These are phyloP conservation scores for Metalampra italica DNA, from an alignment of 2,888 invertebrate species.

Conservation along the genomic window DNA sequence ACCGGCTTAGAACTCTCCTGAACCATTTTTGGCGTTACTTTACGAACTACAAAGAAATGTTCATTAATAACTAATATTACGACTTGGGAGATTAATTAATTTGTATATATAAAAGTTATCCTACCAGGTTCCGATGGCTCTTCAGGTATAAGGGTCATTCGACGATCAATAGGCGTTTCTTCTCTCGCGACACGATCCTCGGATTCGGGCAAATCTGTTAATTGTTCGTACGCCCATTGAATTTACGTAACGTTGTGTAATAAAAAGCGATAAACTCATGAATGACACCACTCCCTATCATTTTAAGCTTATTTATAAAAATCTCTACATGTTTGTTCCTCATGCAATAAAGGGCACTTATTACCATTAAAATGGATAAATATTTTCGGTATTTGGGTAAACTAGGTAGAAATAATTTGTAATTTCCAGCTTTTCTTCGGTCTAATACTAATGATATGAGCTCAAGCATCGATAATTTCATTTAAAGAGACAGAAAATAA, in stretches of 20 bases:
- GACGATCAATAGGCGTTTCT: constrained; percentile 57
- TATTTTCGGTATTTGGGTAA: no score
- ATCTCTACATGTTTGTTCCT: no score
- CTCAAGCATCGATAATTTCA: no score
- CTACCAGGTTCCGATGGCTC: constrained; percentile 38
- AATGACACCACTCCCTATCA: not conserved
- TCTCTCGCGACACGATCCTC: constrained; percentile 47
- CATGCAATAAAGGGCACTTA: no score
- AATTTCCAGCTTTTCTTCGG: no score
- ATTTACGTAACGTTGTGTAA: not conserved
- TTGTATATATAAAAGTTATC: constrained; percentile 18
- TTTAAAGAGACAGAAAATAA: no score
- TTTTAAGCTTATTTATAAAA: no score
- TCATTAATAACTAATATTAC: not conserved
- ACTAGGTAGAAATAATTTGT: no score
- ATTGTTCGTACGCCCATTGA: constrained; percentile 9
- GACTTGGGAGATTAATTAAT: constrained; percentile 19
- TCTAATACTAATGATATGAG: no score
- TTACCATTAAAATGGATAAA: no score
- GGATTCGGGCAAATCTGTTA: constrained; percentile 48
- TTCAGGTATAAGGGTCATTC: constrained; percentile 64
- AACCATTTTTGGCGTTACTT: constrained; percentile 27
- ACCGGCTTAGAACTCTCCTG: constrained; percentile 28
- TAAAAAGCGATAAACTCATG: not conserved
- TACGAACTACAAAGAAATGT: constrained; percentile 15